Percentiles rank a stretch among this genome's conserved stretches.
phyloP scores from a whole-genome alignment of 2,888 invertebrate genomes.

The Meghimatium bilineatum region DNA sequence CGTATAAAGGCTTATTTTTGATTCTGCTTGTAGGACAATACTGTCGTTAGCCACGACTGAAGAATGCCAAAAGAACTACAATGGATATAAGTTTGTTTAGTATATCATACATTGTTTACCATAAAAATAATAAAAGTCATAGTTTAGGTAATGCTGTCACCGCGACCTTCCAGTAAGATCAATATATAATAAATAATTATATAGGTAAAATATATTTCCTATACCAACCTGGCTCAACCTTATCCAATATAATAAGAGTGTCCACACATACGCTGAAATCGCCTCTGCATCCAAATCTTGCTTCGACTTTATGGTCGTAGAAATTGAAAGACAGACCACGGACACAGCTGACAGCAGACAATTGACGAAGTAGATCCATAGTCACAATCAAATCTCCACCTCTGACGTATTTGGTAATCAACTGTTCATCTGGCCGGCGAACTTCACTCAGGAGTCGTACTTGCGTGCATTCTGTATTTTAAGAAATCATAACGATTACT shows the following conservation, averaged over 20 bases:
- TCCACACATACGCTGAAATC: slow-evolving; percentile 24
- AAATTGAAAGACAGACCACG: background rate
- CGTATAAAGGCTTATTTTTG: too few relatives aligned
- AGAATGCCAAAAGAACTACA: too few relatives aligned
- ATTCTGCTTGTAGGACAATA: too few relatives aligned
- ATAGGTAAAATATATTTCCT: too few relatives aligned
- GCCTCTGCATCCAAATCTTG: slow-evolving; percentile 23
- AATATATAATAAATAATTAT: too few relatives aligned
- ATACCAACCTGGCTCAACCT: slow-evolving; percentile 4
- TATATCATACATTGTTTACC: too few relatives aligned
- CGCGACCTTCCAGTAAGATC: too few relatives aligned
- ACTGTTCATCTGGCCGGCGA: background rate
- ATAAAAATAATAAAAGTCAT: too few relatives aligned
- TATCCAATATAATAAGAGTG: background rate
- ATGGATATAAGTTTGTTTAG: too few relatives aligned
- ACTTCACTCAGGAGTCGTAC: background rate
- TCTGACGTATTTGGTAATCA: background rate
- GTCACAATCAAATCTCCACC: slow-evolving; percentile 11
- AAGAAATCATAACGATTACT: too few relatives aligned
- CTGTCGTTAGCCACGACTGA: too few relatives aligned
- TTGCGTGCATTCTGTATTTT: slow-evolving; percentile 9
- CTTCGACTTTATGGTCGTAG: background rate
- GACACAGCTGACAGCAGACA: slow-evolving; percentile 14
- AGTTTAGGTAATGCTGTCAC: too few relatives aligned
- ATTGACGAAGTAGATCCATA: slow-evolving; percentile 11